Percentiles rank a stretch among this genome's conserved stretches.
phyloP scores from a whole-genome alignment of 2,888 invertebrate species.

The Stenodera caucasica region DNA sequence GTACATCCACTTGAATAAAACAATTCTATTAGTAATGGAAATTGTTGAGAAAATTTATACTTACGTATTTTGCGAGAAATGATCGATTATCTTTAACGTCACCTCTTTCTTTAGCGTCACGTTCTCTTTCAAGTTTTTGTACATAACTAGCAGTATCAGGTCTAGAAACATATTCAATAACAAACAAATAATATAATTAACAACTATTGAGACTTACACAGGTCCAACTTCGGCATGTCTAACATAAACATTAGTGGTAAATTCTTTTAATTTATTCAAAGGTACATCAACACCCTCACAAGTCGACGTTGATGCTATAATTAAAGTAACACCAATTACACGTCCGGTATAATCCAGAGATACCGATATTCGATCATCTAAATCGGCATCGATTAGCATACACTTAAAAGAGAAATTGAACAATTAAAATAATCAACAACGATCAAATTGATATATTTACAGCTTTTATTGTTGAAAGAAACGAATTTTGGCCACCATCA shows the following conservation, averaged over 20 bases:
- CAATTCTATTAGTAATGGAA: conserved; percentile 22
- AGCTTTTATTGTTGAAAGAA: conserved; percentile 79
- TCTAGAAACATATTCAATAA: conserved; percentile 59
- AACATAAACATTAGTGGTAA: conserved; percentile 78
- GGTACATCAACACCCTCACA: conserved; percentile 56
- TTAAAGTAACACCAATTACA: conserved; percentile 70
- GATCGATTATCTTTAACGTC: conserved; percentile 93
- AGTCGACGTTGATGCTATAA: conserved; percentile 57
- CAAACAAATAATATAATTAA: no score
- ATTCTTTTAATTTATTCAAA: conserved; percentile 57
- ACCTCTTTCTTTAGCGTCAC: conserved; percentile 84
- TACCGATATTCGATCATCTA: conserved; percentile 77
- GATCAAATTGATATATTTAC: conserved; percentile 52
- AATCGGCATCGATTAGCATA: conserved; percentile 71
- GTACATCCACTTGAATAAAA: conserved; percentile 93
- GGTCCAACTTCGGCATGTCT: conserved; percentile 82
- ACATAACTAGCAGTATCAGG: conserved; percentile 96
- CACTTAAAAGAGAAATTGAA: conserved; percentile 58
- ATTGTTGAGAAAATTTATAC: conserved; percentile 48
- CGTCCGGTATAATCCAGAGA: conserved; percentile 79
- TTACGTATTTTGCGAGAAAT: conserved; percentile 97
- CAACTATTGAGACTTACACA: conserved; percentile 58
- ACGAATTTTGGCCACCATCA: conserved; percentile 68
- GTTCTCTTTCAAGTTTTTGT: conserved; percentile 89
- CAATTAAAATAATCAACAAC: background rate